A percentile compares a stretch with the other conserved stretches of the same genome.
Evolutionary conservation across 2,113 vertebrate genomes (phyloP).

Genomic region (Marmota flaviventris): DNA sequence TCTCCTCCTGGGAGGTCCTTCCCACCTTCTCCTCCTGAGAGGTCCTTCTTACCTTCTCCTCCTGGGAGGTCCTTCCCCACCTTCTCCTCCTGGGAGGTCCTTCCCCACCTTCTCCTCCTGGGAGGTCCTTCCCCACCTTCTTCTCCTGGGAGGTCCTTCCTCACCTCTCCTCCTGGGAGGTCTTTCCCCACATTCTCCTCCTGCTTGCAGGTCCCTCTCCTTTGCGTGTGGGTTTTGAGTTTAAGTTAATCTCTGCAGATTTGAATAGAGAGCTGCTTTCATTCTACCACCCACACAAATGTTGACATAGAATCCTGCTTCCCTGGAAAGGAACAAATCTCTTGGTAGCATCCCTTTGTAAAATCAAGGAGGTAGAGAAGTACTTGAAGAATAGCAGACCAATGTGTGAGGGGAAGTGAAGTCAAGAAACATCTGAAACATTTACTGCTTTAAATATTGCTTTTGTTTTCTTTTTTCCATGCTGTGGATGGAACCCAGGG

Average conservation of each 20-base stretch:
- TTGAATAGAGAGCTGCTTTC: background rate
- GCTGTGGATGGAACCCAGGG: background rate
- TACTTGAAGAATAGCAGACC: background rate
- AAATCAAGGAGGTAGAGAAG: background rate
- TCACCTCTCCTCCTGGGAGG: no score
- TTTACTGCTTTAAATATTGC: background rate
- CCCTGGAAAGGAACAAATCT: background rate
- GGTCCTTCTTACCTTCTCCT: no score
- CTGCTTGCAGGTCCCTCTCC: no score
- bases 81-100: no score
- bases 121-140: no score
- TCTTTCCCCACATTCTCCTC: no score
- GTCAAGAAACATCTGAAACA: background rate
- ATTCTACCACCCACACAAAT: accelerated
- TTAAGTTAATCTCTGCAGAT: accelerated
- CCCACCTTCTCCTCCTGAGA: no score
- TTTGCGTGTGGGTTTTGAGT: no score
- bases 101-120: accelerated
- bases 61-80: no score
- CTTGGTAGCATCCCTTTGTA: background rate
- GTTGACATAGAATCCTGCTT: background rate
- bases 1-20: no score
- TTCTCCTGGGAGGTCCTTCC: no score
- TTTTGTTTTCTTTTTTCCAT: background rate
- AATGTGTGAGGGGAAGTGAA: background rate